Evolutionary conservation across 2,113 vertebrate species (phyloP).

Genomic region (Ardeotis arabs): DNA sequence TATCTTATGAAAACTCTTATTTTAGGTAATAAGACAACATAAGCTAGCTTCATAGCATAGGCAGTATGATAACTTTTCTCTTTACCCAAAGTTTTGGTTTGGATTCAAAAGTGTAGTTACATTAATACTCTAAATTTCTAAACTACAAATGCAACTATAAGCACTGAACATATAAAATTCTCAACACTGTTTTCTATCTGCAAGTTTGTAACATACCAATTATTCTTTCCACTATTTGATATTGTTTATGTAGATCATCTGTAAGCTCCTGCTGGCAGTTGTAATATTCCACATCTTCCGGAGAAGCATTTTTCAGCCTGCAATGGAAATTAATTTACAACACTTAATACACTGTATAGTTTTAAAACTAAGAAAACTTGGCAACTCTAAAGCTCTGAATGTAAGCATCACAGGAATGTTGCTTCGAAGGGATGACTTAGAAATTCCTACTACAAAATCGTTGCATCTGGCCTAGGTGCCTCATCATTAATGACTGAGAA

Average conservation of each 20-base stretch:
- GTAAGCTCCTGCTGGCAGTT: constrained; percentile 97
- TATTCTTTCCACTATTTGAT: constrained; percentile 96
- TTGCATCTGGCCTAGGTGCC: not conserved
- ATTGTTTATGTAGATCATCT: constrained; percentile 96
- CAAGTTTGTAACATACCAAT: constrained; percentile 83
- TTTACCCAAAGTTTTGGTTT: not conserved
- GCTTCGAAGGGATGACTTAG: not conserved
- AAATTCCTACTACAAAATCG: not conserved
- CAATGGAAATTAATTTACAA: constrained; percentile 3
- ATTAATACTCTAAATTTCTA: not conserved
- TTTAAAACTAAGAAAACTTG: not conserved
- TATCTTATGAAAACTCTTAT: not conserved
- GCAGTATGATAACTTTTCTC: not conserved
- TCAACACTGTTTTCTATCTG: not conserved
- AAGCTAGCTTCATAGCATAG: not conserved
- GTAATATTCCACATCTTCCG: constrained; percentile 98
- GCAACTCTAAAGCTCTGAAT: not conserved
- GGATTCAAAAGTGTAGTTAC: not conserved
- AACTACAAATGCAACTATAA: not conserved
- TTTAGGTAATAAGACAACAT: not conserved
- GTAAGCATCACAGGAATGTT: not conserved
- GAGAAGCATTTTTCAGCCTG: constrained; percentile 95
- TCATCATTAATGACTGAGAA: not conserved
- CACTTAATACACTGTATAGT: not conserved
- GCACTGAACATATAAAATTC: not conserved